A percentile compares a stretch with the other conserved stretches of the same genome.
phyloP scores from a whole-genome alignment of 2,113 vertebrate genomes.

The Cyphomyrus plagiostoma region DNA sequence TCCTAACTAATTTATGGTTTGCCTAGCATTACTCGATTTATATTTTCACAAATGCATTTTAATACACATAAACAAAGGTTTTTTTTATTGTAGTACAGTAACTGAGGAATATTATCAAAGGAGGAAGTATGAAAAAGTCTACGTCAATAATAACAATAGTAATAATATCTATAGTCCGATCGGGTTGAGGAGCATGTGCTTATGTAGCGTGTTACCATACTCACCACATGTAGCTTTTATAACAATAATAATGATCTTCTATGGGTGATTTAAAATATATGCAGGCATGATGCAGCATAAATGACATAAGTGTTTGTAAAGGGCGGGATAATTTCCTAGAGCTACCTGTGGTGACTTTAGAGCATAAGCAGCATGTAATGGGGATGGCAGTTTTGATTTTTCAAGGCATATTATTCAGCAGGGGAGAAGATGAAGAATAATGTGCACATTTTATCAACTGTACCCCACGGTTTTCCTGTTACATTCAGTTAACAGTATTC shows the following conservation, averaged over 20 bases:
- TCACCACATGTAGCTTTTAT: neutral
- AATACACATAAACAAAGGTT: neutral
- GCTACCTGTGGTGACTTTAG: neutral
- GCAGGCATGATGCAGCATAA: neutral
- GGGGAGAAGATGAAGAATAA: neutral
- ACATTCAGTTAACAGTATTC: neutral
- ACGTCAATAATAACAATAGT: neutral
- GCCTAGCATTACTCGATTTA: neutral
- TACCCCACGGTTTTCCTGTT: neutral
- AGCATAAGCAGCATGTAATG: neutral
- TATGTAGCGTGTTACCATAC: too few relatives aligned
- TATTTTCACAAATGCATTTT: neutral
- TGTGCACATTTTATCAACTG: neutral
- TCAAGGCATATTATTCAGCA: neutral
- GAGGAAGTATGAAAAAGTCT: neutral
- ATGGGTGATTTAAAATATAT: neutral
- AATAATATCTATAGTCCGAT: neutral
- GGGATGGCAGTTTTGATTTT: neutral
- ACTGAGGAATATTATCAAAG: neutral
- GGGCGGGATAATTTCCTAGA: neutral
- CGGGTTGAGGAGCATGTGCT: too few relatives aligned
- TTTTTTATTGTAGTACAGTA: neutral
- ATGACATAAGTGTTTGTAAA: neutral
- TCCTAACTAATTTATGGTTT: neutral
- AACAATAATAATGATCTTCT: neutral